Evolutionary conservation across 2,113 vertebrate genomes (phyloP).

Genomic region (Thryonomys swinderianus): DNA sequence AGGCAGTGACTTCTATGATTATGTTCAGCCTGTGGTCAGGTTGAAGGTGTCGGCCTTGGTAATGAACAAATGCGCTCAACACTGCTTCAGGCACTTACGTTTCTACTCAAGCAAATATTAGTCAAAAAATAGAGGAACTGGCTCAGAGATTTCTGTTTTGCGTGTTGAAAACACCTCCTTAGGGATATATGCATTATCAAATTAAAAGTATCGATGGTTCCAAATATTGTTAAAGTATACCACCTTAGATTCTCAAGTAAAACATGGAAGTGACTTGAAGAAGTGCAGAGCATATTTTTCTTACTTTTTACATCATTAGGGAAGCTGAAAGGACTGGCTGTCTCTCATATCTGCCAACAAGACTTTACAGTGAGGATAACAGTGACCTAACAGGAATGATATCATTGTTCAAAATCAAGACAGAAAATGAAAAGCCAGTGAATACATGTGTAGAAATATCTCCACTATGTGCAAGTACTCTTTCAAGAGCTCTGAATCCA

Average conservation of each 20-base stretch:
- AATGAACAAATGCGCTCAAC: constrained; percentile 4
- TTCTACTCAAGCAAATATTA: constrained; percentile 29
- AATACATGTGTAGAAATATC: neutral
- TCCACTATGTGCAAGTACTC: neutral
- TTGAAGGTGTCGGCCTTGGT: constrained; percentile 15
- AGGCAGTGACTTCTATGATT: constrained; percentile 50
- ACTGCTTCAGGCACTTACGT: neutral
- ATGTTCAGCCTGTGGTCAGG: constrained; percentile 52
- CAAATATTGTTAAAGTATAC: neutral
- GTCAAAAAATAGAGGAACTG: neutral
- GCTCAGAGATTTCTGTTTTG: neutral
- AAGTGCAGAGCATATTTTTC: neutral
- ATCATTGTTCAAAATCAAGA: constrained; percentile 8
- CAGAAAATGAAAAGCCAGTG: neutral
- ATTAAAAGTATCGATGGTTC: neutral
- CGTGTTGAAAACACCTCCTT: neutral
- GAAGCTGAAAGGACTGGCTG: neutral
- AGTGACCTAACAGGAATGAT: neutral
- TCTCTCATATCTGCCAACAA: neutral
- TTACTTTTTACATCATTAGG: neutral
- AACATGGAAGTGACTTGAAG: neutral
- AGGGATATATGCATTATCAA: neutral
- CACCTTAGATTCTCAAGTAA: neutral
- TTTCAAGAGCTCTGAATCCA: constrained; percentile 26
- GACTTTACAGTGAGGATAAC: neutral